Percentiles rank a stretch among this genome's conserved stretches.
Evolutionary conservation across 2,113 vertebrate genomes (phyloP).

Genomic region (Lipophrys pholis): DNA sequence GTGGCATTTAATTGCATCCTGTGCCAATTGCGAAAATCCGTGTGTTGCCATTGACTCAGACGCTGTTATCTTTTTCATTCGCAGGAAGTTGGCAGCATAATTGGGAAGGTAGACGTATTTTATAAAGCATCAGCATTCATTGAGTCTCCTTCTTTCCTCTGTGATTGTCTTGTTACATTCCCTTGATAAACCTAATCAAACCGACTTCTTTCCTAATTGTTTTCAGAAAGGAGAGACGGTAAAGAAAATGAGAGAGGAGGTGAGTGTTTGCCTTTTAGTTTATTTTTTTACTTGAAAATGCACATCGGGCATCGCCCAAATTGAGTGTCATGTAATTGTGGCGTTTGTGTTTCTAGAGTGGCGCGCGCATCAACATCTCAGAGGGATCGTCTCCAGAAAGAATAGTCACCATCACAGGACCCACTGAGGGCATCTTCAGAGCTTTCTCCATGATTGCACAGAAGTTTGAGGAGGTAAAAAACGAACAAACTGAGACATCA

Average conservation of each 20-base stretch:
- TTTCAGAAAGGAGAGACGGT: constrained; percentile 94
- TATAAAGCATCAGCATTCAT: constrained; percentile 14
- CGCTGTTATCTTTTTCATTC: constrained; percentile 64
- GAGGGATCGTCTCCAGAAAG: constrained; percentile 94
- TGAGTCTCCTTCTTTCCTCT: constrained; percentile 7
- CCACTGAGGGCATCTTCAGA: constrained; percentile 93
- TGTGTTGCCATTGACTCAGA: constrained; percentile 13
- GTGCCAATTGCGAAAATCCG: constrained; percentile 11
- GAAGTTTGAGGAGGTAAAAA: constrained; percentile 93
- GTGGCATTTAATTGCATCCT: constrained; percentile 11
- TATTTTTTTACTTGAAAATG: background rate
- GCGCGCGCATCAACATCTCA: constrained; percentile 95
- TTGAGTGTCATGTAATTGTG: background rate
- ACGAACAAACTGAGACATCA: background rate
- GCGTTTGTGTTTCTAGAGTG: constrained; percentile 84
- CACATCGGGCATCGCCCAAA: constrained; percentile 1
- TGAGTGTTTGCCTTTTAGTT: constrained; percentile 74
- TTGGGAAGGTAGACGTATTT: constrained; percentile 88
- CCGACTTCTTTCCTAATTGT: constrained; percentile 37
- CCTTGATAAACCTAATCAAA: constrained; percentile 25
- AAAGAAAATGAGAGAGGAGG: constrained; percentile 97
- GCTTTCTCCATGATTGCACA: constrained; percentile 95
- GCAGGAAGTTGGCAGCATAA: constrained; percentile 95
- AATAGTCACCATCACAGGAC: constrained; percentile 94
- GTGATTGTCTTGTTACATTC: constrained; percentile 3